Base-by-base conservation (phyloP, 2,888 invertebrate species). In the Imbricaverruca yamaguchii region DNA sequence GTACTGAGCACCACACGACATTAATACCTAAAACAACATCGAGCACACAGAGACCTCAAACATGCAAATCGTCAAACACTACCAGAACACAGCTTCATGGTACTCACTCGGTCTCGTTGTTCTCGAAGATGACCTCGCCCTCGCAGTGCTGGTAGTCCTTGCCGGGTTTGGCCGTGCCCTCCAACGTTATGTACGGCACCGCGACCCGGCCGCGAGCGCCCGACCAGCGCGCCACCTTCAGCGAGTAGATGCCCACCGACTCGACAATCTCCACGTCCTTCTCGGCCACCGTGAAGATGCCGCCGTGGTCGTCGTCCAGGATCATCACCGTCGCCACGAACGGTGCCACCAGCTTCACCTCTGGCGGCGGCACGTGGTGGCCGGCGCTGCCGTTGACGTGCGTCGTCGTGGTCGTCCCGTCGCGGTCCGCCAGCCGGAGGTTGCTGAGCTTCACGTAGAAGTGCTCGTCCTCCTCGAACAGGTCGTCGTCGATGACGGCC, bases 401-500 rank as follows among this genome's bases (percentile, higher is more conserved):
- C 84, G 81, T 82, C 25, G 81, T 83, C 39, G 82, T 57, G 9
- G 83, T 81, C 23, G 82, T 82, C 15, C 84, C 85, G 80, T 85
- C 85, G 18, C 83, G 84, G 21, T 84, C 84, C 12, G 85, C 85
- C 80, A 86, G 87, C 80, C 90, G 88, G 61, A 90, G 86, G 86
- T 91, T 91, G 85, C 87, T 88, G 81, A 91, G 86, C 80, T 96
- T 92, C 81, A 98, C 92, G 88, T 95, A 99, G 88, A 99, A 99
- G 89, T 99, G 97, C 89, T 99, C 99, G 87, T 99, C 99, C 87
- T 98, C 97, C 87, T 99, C 99, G 88, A 99, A 99, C 0, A 99
- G 94, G 85, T 99, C 99, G 87, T 99, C 99, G 86, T 99, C 99
- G 84, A 99, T 96, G 80, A 99, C 96, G 86, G 96, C 94, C 81